Evolutionary conservation across 1,140 invertebrate genomes (phyloP), one percentile per base, ranked within the genome.

Genomic region (Ephestia elutella): DNA sequence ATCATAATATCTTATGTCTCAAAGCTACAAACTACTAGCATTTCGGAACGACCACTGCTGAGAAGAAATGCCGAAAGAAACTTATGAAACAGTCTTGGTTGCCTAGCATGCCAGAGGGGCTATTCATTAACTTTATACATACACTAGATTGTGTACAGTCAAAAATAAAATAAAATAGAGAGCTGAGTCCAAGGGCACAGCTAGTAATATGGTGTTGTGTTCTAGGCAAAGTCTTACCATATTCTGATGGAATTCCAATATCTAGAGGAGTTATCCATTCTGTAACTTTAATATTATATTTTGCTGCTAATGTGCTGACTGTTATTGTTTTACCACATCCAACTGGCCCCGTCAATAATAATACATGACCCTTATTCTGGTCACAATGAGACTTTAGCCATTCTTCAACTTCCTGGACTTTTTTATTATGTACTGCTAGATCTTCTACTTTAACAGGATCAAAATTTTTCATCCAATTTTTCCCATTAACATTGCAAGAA

Each of bases 181-280:
- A n/a, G n/a, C n/a, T n/a, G n/a, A n/a, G n/a, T n/a, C n/a, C n/a
- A n/a, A n/a, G n/a, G n/a, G n/a, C n/a, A n/a, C n/a, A n/a, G n/a
- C n/a, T n/a, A n/a, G n/a, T n/a, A n/a, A 32, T 25, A 25, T 2
- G 30, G 11, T 32, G 9, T 10, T 5, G 4, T 44, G 38, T 5
- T 3, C 10, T 44, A n/a, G 38, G 2, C 4, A 44, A n/a, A n/a
- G n/a, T n/a, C 15, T 63, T 73, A 87, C 85, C 83, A 82, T 80
- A 76, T 56, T 86, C 86, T 25, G 78, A 68, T 30, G 83, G 82
- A 59, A 86, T 68, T 60, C 86, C 83, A 66, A 86, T 84, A 84
- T 95, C 93, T 0, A 93, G 59, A 2, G 94, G 93, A 63, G 92
- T 94, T 18, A 93, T 91, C 93, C 93, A 95, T 80, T 95, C 94